Evolutionary conservation across 2,888 invertebrate species (phyloP).

Genomic region (Stenotaenia linearis): DNA sequence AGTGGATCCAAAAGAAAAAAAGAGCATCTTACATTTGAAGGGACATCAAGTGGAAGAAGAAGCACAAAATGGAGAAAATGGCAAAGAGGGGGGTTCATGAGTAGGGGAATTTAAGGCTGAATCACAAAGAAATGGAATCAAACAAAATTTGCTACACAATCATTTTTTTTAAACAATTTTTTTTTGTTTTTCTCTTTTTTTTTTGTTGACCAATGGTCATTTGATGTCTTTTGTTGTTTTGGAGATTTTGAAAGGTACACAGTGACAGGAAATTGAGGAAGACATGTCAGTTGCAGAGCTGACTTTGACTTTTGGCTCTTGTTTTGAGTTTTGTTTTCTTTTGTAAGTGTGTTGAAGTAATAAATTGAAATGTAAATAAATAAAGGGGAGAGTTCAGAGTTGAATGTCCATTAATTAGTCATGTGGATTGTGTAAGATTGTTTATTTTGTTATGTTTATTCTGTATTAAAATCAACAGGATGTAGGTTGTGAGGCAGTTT

Average conservation of each 20-base stretch:
- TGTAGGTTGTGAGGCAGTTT: too few relatives aligned
- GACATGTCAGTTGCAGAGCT: background rate
- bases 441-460: background rate
- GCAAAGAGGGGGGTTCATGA: background rate
- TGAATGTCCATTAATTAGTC: background rate
- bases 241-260: background rate
- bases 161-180: background rate
- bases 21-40: slow-evolving; percentile 17
- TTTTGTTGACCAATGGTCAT: background rate
- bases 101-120: slow-evolving; percentile 11
- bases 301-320: background rate
- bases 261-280: background rate
- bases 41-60: slow-evolving; percentile 19
- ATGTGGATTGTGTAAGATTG: background rate
- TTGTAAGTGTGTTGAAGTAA: background rate
- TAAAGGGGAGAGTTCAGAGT: background rate
- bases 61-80: background rate
- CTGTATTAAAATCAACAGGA: background rate
- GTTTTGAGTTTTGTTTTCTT: background rate
- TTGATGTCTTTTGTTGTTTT: background rate
- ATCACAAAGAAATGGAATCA: background rate
- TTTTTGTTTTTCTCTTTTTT: background rate
- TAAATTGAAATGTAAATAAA: background rate
- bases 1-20: background rate
- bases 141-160: slow-evolving; percentile 10